A percentile compares a stretch with the other conserved stretches of the same genome.
phyloP scores from a whole-genome alignment of 2,797 vertebrate genomes.

The Crocodylus rhombifer region DNA sequence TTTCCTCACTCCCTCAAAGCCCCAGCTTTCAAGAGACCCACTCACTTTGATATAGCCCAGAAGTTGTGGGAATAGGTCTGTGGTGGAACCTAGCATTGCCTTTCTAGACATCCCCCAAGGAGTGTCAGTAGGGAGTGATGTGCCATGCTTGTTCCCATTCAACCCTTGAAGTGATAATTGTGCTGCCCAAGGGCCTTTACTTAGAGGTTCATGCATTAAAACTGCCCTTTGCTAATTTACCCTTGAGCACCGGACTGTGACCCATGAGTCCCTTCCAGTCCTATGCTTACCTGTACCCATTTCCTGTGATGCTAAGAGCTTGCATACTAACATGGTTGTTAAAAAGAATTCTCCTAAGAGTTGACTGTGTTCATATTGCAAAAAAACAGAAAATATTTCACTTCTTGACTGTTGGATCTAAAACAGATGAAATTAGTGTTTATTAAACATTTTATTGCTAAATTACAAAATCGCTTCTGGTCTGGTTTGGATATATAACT shows the following conservation, averaged over 20 bases:
- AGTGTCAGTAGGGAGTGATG: not conserved
- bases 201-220: slow-evolving; percentile 19
- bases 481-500: slow-evolving; percentile 72
- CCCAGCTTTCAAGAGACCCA: not conserved
- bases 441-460: slow-evolving; percentile 73
- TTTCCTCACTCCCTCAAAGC: not conserved
- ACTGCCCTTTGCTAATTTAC: not conserved
- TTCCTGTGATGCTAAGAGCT: not conserved
- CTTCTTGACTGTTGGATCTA: slow-evolving; percentile 54
- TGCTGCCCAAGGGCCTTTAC: slow-evolving; percentile 6
- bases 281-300: fast-evolving
- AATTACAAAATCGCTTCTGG: slow-evolving; percentile 71
- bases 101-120: not conserved
- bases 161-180: not conserved
- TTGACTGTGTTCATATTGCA: slow-evolving; percentile 1
- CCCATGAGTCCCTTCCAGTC: not conserved
- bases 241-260: not conserved
- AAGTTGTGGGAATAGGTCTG: not conserved
- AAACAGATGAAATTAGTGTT: slow-evolving; percentile 65
- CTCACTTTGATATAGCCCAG: not conserved
- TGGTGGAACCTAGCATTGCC: not conserved
- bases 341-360: not conserved
- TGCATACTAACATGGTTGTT: not conserved
- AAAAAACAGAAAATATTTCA: slow-evolving; percentile 50
- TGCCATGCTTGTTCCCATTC: not conserved